A percentile compares a stretch with the other conserved stretches of the same genome.
These are phyloP conservation scores for Bombycilla garrulus DNA, from an alignment of 2,113 vertebrate species.

Conservation along the genomic window DNA sequence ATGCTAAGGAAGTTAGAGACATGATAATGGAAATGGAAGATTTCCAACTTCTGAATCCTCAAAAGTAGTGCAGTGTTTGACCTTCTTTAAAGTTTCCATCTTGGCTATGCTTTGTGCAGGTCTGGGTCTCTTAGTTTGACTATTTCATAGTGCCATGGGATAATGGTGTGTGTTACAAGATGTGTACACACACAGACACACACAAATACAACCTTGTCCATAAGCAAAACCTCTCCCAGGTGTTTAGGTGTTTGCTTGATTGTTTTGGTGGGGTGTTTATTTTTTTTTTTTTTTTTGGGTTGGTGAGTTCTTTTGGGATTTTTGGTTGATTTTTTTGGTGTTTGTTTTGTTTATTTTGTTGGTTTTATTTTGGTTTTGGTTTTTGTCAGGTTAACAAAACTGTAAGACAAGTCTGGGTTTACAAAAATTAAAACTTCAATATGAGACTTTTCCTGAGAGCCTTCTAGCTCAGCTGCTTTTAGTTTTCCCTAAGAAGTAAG, in stretches of 20 bases:
- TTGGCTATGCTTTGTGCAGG: neutral
- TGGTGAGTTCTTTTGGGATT: neutral
- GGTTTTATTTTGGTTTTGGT: neutral
- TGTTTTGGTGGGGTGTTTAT: neutral
- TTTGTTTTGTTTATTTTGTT: neutral
- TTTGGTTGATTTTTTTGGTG: neutral
- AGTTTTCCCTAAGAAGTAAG: neutral
- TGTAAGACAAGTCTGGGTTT: neutral
- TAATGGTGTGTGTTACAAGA: neutral
- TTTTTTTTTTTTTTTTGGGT: neutral
- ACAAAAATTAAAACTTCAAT: neutral
- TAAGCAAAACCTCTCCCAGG: neutral
- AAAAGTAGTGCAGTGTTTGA: neutral
- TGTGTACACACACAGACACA: accelerated
- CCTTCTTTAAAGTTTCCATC: neutral
- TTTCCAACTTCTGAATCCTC: neutral
- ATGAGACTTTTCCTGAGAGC: neutral
- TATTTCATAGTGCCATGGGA: neutral
- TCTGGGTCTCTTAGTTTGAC: neutral
- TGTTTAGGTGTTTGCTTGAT: neutral
- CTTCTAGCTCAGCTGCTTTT: neutral
- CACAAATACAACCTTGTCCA: neutral
- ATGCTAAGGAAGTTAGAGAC: neutral
- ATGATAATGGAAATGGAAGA: neutral
- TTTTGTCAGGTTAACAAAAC: neutral